A percentile compares a stretch with the other conserved stretches of the same genome.
Conservation (phyloP, 2,797 vertebrate species). For the Diplodus puntazzo region DNA sequence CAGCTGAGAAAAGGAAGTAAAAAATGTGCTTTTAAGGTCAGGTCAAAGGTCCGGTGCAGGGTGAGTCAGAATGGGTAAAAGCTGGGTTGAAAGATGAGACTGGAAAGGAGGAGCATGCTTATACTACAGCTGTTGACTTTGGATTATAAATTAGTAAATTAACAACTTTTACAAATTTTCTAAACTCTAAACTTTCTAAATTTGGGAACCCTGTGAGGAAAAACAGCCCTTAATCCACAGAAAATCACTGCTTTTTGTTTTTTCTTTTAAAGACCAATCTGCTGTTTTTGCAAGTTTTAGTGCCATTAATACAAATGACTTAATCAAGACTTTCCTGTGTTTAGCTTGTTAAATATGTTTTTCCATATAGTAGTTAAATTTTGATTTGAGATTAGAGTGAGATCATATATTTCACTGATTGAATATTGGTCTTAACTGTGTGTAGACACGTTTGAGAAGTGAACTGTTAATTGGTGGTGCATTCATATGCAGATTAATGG, state of each 20-base stretch:
- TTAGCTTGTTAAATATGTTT: conserved; percentile 10
- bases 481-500: not conserved
- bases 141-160: not conserved
- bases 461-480: not conserved
- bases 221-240: not conserved
- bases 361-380: conserved; percentile 18
- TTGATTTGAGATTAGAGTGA: conserved; percentile 5
- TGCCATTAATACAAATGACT: not conserved
- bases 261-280: conserved; percentile 5
- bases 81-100: not conserved
- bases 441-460: not conserved
- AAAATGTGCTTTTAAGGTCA: not conserved
- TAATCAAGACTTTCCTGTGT: conserved; percentile 9
- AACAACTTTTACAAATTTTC: not conserved
- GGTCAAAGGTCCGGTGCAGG: conserved; percentile 23
- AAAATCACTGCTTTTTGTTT: not conserved
- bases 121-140: not conserved
- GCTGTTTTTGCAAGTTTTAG: not conserved
- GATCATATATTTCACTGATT: conserved; percentile 1
- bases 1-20: not conserved
- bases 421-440: not conserved
- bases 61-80: not conserved
- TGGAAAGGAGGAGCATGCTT: not conserved
- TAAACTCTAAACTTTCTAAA: no score
- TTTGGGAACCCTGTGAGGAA: not conserved